Conservation (phyloP, 2,888 invertebrate genomes). For the Resseliella maxima region DNA sequence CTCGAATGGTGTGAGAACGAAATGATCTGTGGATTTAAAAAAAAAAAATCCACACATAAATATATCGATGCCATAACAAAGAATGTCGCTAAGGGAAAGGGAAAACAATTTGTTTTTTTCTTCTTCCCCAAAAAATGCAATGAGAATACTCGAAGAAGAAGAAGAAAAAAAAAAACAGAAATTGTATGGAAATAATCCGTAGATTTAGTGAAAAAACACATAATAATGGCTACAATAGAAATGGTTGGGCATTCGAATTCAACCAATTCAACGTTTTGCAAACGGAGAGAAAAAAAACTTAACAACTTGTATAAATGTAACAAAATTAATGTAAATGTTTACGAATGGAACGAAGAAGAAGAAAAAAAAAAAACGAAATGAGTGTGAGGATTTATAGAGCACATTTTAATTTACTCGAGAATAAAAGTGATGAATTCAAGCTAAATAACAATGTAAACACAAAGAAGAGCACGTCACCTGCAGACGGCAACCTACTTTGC, state of each 20-base stretch:
- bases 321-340: background rate
- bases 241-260: background rate
- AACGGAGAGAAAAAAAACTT: background rate
- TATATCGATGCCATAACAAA: background rate
- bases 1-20: conserved; percentile 36
- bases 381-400: background rate
- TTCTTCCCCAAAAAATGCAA: background rate
- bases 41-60: background rate
- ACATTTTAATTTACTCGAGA: conserved; percentile 25
- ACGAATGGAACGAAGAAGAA: background rate
- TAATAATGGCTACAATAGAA: background rate
- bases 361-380: too few relatives aligned
- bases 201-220: conserved; percentile 31
- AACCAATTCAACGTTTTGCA: background rate
- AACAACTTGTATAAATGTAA: too few relatives aligned
- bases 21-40: conserved; percentile 39
- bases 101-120: background rate
- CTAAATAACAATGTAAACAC: background rate
- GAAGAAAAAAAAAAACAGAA: background rate
- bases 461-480: background rate
- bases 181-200: conserved; percentile 23
- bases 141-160: background rate
- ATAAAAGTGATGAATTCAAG: conserved; percentile 11
- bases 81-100: background rate
- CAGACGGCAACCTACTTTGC: background rate